Evolutionary conservation across 2,113 vertebrate genomes (phyloP).

Genomic region (Xenopus laevis): DNA sequence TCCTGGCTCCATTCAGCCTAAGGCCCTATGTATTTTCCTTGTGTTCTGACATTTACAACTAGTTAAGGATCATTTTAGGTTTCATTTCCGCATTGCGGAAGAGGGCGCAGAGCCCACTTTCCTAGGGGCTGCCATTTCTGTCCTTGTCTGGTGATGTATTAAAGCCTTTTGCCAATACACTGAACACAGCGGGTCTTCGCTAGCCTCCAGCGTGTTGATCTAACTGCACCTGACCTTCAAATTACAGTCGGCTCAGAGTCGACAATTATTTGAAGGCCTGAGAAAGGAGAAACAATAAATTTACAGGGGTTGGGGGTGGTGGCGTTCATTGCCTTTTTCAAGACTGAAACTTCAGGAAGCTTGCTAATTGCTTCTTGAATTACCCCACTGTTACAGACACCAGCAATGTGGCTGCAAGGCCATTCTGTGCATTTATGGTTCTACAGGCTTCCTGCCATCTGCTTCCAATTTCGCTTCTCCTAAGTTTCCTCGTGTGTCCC

Average conservation of each 20-base stretch:
- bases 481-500: slow-evolving; percentile 42
- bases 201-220: slow-evolving; percentile 33
- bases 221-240: slow-evolving; percentile 32
- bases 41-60: slow-evolving; percentile 16
- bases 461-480: slow-evolving; percentile 49
- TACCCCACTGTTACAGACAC: slow-evolving; percentile 34
- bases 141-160: neutral
- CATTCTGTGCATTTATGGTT: slow-evolving; percentile 50
- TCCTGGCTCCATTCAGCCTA: neutral
- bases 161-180: slow-evolving; percentile 14
- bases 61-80: too few species aligned
- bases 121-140: neutral
- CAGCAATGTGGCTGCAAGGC: slow-evolving; percentile 45
- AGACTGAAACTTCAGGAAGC: slow-evolving; percentile 45
- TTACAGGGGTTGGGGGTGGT: slow-evolving; percentile 38
- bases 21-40: neutral
- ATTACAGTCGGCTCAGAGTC: slow-evolving; percentile 43
- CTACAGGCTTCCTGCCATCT: slow-evolving; percentile 59
- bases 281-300: slow-evolving; percentile 6
- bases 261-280: slow-evolving; percentile 12
- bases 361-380: slow-evolving; percentile 37
- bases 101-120: neutral
- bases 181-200: slow-evolving; percentile 19
- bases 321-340: slow-evolving; percentile 26
- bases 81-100: slow-evolving; percentile 29